Percentiles rank a stretch among this genome's conserved stretches.
These are phyloP conservation scores for Dermatemys mawii DNA, from an alignment of 2,113 vertebrate species.

Conservation along the genomic window DNA sequence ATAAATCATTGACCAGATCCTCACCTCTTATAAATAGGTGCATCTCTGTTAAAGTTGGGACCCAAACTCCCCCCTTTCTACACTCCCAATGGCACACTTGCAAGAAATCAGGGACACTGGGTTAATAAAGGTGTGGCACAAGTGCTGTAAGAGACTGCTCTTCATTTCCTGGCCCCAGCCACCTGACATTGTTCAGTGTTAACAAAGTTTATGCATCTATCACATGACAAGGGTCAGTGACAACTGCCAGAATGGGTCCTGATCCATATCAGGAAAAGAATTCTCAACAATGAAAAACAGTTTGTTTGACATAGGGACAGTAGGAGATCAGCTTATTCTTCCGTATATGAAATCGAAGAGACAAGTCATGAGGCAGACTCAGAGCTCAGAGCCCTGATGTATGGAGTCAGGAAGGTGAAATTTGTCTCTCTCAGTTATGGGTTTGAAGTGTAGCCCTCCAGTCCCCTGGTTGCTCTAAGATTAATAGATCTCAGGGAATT, in stretches of 20 bases:
- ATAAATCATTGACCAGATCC: background rate
- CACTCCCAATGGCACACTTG: background rate
- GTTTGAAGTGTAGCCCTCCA: background rate
- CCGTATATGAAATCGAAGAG: background rate
- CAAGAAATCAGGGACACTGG: background rate
- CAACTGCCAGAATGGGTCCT: too few relatives aligned
- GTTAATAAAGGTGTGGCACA: background rate
- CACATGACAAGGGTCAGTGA: background rate
- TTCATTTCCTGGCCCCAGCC: background rate
- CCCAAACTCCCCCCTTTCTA: background rate
- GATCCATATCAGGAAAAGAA: background rate
- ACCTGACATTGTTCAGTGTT: background rate
- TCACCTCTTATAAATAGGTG: background rate
- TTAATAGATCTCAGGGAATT: background rate
- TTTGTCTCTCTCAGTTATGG: background rate
- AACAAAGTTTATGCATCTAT: background rate
- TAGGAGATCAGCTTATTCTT: background rate
- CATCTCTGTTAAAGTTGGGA: too few relatives aligned
- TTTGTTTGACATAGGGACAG: background rate
- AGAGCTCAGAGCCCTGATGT: background rate
- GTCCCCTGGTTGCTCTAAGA: fast-evolving
- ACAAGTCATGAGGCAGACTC: background rate
- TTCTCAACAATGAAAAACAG: background rate
- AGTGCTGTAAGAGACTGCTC: background rate
- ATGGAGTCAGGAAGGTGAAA: background rate